Evolutionary conservation across 2,113 vertebrate genomes (phyloP).

Genomic region (Eretmochelys imbricata): DNA sequence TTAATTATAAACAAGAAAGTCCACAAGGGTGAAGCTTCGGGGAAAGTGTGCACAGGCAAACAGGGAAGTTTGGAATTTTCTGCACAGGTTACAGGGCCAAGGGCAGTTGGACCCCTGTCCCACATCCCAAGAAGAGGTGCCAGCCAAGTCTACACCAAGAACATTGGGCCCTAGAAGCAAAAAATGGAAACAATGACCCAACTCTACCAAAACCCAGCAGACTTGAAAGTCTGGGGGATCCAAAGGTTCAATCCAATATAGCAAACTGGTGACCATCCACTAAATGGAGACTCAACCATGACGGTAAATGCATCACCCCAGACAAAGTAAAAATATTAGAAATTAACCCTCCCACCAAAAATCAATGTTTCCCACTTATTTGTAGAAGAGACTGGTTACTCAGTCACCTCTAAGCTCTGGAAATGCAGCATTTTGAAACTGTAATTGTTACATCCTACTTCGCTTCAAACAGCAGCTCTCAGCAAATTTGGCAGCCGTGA

Average conservation of each 20-base stretch:
- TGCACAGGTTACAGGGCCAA: rapidly evolving
- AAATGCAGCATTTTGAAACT: neutral
- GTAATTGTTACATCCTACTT: neutral
- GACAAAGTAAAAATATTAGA: neutral
- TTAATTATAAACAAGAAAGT: neutral
- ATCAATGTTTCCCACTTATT: too few species aligned
- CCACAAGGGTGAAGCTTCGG: neutral
- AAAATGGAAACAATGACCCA: neutral
- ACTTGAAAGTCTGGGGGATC: rapidly evolving
- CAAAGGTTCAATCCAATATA: rapidly evolving
- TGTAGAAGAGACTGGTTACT: neutral
- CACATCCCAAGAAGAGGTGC: rapidly evolving
- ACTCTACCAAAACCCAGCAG: neutral
- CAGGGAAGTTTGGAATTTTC: neutral
- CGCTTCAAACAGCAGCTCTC: neutral
- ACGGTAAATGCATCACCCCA: neutral
- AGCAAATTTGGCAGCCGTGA: neutral
- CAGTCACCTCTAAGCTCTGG: too few species aligned
- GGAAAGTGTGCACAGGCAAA: neutral
- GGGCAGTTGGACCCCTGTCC: neutral
- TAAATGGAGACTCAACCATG: rapidly evolving
- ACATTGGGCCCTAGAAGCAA: neutral
- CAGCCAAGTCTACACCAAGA: neutral
- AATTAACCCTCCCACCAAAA: neutral
- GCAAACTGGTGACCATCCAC: rapidly evolving